Conservation (phyloP, 2,888 invertebrate genomes). For the Scrobipalpa costella region DNA sequence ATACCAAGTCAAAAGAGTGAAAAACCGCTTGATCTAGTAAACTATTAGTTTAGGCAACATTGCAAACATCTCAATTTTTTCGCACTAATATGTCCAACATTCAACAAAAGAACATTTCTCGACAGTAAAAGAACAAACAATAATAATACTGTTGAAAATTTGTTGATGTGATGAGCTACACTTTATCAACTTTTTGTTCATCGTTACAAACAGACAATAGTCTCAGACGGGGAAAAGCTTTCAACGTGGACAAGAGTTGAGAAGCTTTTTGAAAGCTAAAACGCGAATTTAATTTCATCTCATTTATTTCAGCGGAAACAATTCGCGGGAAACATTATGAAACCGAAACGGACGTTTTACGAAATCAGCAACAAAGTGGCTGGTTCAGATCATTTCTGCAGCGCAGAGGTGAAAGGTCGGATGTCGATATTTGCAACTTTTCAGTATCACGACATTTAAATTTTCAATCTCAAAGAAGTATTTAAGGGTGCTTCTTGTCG, state of each 20-base stretch:
- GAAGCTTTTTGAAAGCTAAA: constrained; percentile 21
- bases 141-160: background rate
- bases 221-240: background rate
- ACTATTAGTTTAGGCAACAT: too few relatives aligned
- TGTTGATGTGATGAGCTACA: background rate
- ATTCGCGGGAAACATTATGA: constrained; percentile 16
- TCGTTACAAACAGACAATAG: background rate
- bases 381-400: constrained; percentile 14
- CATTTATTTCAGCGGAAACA: constrained; percentile 19
- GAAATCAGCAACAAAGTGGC: constrained; percentile 15
- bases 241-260: constrained; percentile 10
- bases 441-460: too few relatives aligned
- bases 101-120: too few relatives aligned
- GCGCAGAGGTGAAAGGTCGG: background rate
- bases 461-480: too few relatives aligned
- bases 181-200: constrained; percentile 5
- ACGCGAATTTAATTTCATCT: constrained; percentile 20
- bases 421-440: too few relatives aligned
- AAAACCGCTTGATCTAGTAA: too few relatives aligned
- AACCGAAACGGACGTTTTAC: constrained; percentile 9
- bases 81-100: too few relatives aligned
- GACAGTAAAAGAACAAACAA: background rate
- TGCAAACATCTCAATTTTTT: too few relatives aligned
- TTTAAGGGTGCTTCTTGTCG: too few relatives aligned
- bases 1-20: too few relatives aligned